These are phyloP conservation scores for Drosophila lowei DNA, from an alignment of 1,140 invertebrate species.

Conservation along the genomic window DNA sequence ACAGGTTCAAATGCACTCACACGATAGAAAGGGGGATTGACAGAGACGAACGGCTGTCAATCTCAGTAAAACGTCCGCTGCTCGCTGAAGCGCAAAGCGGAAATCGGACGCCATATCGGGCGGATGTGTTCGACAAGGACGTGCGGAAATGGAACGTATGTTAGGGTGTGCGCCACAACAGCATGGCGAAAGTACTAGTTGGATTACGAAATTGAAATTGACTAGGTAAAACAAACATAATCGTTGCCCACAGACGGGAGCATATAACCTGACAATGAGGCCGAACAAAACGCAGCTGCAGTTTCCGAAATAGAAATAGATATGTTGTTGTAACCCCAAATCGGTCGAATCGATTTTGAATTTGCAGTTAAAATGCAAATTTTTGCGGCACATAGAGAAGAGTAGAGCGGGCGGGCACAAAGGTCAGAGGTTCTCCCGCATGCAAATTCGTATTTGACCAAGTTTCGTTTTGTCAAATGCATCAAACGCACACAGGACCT, in stretches of 20 bases:
- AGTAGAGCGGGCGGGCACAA: background rate
- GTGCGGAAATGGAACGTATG: constrained; percentile 65
- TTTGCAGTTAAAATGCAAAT: constrained; percentile 73
- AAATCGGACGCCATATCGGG: constrained; percentile 74
- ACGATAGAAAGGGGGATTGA: background rate
- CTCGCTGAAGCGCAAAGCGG: constrained; percentile 65
- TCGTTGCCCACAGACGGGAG: constrained; percentile 8
- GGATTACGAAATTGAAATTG: constrained; percentile 16
- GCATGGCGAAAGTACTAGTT: constrained; percentile 16
- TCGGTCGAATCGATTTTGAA: constrained; percentile 58
- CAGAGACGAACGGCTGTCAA: constrained; percentile 50
- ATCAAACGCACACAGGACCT: constrained; percentile 29
- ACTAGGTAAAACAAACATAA: constrained; percentile 43
- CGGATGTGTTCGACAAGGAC: constrained; percentile 63
- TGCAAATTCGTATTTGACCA: constrained; percentile 58
- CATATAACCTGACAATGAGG: background rate
- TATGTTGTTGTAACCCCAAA: constrained; percentile 24
- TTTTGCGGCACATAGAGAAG: constrained; percentile 8
- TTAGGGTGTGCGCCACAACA: constrained; percentile 43
- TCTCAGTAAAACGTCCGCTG: constrained; percentile 43
- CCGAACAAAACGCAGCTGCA: constrained; percentile 41
- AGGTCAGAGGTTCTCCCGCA: constrained; percentile 22
- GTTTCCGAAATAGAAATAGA: constrained; percentile 23
- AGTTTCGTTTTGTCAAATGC: constrained; percentile 56
- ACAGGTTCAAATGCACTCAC: background rate